A percentile compares a stretch with the other conserved stretches of the same genome.
These are phyloP conservation scores for Actinia equina DNA, from an alignment of 64 coral and sea anemone species.

Conservation along the genomic window DNA sequence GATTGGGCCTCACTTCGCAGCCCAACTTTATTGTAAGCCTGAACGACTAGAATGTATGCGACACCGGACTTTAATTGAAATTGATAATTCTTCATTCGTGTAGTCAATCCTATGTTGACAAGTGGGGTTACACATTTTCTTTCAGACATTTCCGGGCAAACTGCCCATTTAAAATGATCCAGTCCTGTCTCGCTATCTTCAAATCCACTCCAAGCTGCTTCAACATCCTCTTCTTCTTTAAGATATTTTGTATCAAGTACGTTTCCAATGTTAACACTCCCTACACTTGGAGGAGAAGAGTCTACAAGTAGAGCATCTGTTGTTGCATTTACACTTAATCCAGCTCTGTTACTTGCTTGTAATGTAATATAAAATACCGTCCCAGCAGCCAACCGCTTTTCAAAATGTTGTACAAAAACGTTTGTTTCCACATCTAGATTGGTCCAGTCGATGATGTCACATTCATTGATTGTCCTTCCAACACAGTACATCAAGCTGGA, in stretches of 20 bases:
- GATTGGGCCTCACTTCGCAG: conserved; percentile 36
- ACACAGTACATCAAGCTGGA: conserved; percentile 49
- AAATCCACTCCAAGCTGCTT: conserved; percentile 55
- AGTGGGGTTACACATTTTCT: conserved; percentile 55
- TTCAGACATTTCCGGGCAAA: not conserved
- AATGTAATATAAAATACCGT: conserved; percentile 38
- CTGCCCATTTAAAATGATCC: conserved; percentile 58
- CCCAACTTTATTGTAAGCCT: conserved; percentile 54
- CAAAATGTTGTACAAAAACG: not conserved
- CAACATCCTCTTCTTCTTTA: conserved; percentile 6
- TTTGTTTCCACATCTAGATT: conserved; percentile 10
- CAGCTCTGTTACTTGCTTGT: conserved; percentile 67
- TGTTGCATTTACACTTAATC: conserved; percentile 49
- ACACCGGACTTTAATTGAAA: conserved; percentile 48
- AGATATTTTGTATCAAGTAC: conserved; percentile 17
- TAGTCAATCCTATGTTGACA: conserved; percentile 37
- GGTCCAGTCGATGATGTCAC: conserved; percentile 52
- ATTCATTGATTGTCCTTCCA: conserved; percentile 26
- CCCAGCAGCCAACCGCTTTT: conserved; percentile 36
- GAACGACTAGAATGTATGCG: conserved; percentile 42
- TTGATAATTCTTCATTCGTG: conserved; percentile 8
- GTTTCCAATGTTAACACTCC: conserved; percentile 41
- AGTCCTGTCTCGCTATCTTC: conserved; percentile 42
- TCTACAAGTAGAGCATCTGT: conserved; percentile 86
- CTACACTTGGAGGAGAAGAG: conserved; percentile 39